Conservation (phyloP, 2,888 invertebrate species). For the Achlya flavicornis region DNA sequence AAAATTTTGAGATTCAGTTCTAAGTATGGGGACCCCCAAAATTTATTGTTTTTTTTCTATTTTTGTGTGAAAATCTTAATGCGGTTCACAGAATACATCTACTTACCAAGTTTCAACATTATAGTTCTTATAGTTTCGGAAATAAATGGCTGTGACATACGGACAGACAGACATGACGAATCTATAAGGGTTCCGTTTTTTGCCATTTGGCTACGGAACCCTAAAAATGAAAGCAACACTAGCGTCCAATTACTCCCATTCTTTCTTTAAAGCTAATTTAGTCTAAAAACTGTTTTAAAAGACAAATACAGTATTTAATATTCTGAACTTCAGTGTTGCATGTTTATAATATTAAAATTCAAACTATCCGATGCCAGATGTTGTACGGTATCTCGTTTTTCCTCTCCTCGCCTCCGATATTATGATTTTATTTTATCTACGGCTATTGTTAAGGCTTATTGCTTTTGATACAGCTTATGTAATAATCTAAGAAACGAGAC, state of each 20-base stretch:
- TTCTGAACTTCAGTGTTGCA: background rate
- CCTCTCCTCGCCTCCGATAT: background rate
- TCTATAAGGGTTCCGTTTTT: too few species aligned
- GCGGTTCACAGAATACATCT: too few species aligned
- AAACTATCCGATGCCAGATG: background rate
- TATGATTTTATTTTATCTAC: background rate
- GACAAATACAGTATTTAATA: background rate
- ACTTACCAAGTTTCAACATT: too few species aligned
- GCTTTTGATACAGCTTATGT: background rate
- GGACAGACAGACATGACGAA: too few species aligned
- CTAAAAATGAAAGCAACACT: too few species aligned
- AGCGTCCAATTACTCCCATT: background rate
- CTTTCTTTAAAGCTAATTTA: background rate
- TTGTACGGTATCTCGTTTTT: background rate
- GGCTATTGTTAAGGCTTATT: background rate
- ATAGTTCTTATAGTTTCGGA: too few species aligned
- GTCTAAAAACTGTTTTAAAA: background rate
- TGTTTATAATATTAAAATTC: background rate
- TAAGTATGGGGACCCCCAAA: too few species aligned
- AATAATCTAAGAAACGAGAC: background rate
- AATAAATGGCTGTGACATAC: too few species aligned
- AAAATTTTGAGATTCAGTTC: too few species aligned
- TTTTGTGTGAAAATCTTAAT: too few species aligned
- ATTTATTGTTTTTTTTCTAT: too few species aligned
- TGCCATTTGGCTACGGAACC: too few species aligned